Evolutionary conservation across 2,888 invertebrate species (phyloP), one percentile per base, ranked within the genome.

Genomic region (Onchidella celtica): DNA sequence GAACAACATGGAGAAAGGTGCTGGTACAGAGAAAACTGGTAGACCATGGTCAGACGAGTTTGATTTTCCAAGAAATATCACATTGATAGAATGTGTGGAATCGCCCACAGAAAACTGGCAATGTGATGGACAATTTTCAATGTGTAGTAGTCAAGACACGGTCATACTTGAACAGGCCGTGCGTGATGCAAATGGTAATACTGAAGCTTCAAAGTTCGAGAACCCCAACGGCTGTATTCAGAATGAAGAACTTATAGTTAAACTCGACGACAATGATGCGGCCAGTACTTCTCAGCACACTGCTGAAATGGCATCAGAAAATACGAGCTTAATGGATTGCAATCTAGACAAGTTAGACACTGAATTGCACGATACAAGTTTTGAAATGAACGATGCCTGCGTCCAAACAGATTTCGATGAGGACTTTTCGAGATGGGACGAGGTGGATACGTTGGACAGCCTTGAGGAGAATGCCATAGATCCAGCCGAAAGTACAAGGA

Each of bases 391-490:
- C 24, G 81, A 81, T 32, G 81, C 76, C 1, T 70, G 69, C 24
- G 75, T 73, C 1, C 78, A 82, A 61, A 78, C 78, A 2, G 81
- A 83, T 11, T 63, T 83, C 68, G 74, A 77, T 85, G 27, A 87
- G 29, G 87, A 89, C 55, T 82, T 89, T 24, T 38, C 85, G 24
- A 81, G 81, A 14, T 87, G 87, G 66, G 81, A 84, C 3, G 78
- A 79, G 4, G 66, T 78, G 14, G 80, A 72, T 11, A 82, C 76
- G 14, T 65, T 70, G 17, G 85, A 84, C n/a, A 78, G 77, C 6
- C 78, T 82, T 11, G 84, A 84, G 17, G 84, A 86, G 38, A 82
- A 81, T 2, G 84, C 82, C 21, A 75, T 85, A 38, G 83, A 75
- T 55, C 65, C 70, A 11, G 40, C 70, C 29, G 68, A 68, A 24